A percentile compares a stretch with the other conserved stretches of the same genome.
These are phyloP conservation scores for Ptilonorhynchus violaceus DNA, from an alignment of 2,113 vertebrate genomes.

Conservation along the genomic window DNA sequence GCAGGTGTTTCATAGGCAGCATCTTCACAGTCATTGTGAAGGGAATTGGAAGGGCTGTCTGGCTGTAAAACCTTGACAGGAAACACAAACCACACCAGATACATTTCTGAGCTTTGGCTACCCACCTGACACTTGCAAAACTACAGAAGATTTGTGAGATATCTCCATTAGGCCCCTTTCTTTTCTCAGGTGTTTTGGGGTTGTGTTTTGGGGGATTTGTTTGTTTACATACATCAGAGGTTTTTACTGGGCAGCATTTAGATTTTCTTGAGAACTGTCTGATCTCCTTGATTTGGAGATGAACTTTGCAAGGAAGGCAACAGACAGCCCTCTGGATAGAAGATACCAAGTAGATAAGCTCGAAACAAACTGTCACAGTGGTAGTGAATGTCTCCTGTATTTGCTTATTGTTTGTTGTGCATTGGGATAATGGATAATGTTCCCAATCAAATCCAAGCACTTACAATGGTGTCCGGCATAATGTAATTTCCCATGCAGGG, in stretches of 20 bases:
- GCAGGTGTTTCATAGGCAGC: not conserved
- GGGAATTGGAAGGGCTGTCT: not conserved
- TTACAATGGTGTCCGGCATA: not conserved
- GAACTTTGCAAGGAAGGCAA: not conserved
- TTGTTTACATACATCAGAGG: not conserved
- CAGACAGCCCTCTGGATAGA: not conserved
- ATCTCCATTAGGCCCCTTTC: not conserved
- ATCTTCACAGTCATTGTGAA: not conserved
- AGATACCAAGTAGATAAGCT: not conserved
- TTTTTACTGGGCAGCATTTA: not conserved
- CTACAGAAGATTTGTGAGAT: not conserved
- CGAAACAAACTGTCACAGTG: not conserved
- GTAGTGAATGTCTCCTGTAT: not conserved
- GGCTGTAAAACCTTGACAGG: not conserved
- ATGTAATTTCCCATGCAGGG: not conserved
- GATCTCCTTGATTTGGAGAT: not conserved
- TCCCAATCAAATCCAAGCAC: not conserved
- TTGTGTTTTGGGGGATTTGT: not conserved
- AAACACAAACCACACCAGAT: not conserved
- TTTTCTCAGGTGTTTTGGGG: not conserved
- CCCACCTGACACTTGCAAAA: not conserved
- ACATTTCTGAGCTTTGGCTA: not conserved
- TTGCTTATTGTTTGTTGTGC: not conserved
- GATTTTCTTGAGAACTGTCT: not conserved
- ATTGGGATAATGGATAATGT: not conserved